Percentiles rank a stretch among this genome's conserved stretches.
phyloP scores from a whole-genome alignment of 2,888 invertebrate species.

The Enchytraeus crypticus region DNA sequence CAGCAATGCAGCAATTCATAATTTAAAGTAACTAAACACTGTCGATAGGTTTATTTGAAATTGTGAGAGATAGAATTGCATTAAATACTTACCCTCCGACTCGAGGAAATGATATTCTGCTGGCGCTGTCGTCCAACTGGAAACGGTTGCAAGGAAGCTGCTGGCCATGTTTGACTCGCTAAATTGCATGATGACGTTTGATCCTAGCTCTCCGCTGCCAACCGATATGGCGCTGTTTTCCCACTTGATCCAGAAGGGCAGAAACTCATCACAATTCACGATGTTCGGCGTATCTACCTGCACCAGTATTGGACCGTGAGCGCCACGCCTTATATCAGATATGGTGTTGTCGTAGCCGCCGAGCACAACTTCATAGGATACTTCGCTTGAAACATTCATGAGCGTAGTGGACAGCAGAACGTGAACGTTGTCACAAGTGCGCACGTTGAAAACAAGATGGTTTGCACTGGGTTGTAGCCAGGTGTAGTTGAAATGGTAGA shows the following conservation, averaged over 20 bases:
- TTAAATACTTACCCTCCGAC: constrained; percentile 1
- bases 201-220: constrained; percentile 1
- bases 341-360: constrained; percentile 1
- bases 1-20: too few relatives aligned
- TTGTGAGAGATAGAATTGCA: too few relatives aligned
- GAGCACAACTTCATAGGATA: constrained; percentile 4
- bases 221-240: not conserved
- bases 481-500: too few relatives aligned
- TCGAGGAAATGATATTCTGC: constrained; percentile 2
- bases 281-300: constrained; percentile 6
- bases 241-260: constrained; percentile 7
- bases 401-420: not conserved
- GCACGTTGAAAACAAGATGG: not conserved
- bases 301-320: not conserved
- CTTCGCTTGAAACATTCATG: not conserved
- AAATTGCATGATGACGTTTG: not conserved
- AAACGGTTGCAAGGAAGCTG: not conserved
- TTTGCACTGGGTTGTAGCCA: not conserved
- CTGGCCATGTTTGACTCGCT: not conserved
- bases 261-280: constrained; percentile 2
- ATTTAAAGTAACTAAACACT: too few relatives aligned
- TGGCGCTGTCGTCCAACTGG: not conserved
- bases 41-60: too few relatives aligned
- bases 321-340: not conserved
- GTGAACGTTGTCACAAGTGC: constrained; percentile 1